Conservation (phyloP, 2,888 invertebrate genomes). For the Brachypalpus laphriformis region DNA sequence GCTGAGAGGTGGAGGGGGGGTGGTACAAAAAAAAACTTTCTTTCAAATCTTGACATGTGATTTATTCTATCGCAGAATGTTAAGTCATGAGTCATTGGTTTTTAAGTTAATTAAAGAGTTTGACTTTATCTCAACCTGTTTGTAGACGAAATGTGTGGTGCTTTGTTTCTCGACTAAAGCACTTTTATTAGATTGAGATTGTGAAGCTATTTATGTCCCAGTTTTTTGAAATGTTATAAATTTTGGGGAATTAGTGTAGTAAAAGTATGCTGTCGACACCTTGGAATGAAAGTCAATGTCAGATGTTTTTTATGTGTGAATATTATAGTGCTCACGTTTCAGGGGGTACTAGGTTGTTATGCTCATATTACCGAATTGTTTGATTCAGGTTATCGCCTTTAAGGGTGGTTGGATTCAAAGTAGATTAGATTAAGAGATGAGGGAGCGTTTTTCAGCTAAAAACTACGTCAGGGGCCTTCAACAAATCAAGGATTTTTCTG, state of each 20-base stretch:
- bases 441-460: too few relatives aligned
- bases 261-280: background rate
- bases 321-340: background rate
- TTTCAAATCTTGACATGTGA: background rate
- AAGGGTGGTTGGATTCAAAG: too few relatives aligned
- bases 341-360: background rate
- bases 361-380: too few relatives aligned
- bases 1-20: background rate
- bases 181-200: background rate
- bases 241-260: background rate
- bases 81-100: conserved; percentile 10
- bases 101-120: background rate
- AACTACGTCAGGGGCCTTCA: too few relatives aligned
- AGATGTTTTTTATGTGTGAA: too few relatives aligned
- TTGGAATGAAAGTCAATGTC: conserved; percentile 12
- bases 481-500: too few relatives aligned
- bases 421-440: too few relatives aligned
- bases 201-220: background rate
- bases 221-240: background rate
- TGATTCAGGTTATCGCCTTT: too few relatives aligned
- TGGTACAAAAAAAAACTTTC: background rate
- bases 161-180: background rate
- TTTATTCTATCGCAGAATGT: conserved; percentile 20
- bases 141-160: background rate
- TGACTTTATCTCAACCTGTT: background rate